Conservation (phyloP, 2,888 invertebrate genomes). For the Hetaerina titia region DNA sequence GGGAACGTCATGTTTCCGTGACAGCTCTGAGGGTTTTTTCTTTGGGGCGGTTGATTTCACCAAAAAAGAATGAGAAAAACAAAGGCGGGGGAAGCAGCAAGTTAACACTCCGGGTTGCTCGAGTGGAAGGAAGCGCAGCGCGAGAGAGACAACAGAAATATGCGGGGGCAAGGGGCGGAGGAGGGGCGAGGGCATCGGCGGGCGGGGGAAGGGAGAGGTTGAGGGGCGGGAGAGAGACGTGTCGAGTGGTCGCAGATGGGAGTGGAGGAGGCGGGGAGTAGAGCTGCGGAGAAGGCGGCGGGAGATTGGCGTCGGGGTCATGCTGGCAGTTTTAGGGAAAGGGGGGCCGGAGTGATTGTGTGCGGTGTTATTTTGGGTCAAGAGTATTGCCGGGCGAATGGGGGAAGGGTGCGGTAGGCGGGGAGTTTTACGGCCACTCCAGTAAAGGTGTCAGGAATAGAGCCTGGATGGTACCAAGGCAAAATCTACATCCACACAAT, state of each 20-base stretch:
- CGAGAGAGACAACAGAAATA: constrained; percentile 2
- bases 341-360: background rate
- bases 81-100: background rate
- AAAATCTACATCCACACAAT: too few relatives aligned
- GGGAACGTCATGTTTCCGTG: too few relatives aligned
- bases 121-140: background rate
- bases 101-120: background rate
- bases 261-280: background rate
- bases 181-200: background rate
- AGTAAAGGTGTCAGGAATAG: too few relatives aligned
- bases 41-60: too few relatives aligned
- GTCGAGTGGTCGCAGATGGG: background rate
- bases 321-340: too few relatives aligned
- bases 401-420: background rate
- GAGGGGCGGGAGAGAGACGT: background rate
- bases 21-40: too few relatives aligned
- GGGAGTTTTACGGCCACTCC: background rate
- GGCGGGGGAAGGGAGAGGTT: background rate
- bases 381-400: background rate
- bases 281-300: background rate
- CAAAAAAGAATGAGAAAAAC: too few relatives aligned
- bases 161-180: background rate
- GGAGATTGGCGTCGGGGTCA: too few relatives aligned
- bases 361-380: background rate
- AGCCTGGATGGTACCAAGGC: too few relatives aligned